These are phyloP conservation scores for Leptodactylus fuscus DNA, from an alignment of 2,113 vertebrate genomes.

Conservation along the genomic window DNA sequence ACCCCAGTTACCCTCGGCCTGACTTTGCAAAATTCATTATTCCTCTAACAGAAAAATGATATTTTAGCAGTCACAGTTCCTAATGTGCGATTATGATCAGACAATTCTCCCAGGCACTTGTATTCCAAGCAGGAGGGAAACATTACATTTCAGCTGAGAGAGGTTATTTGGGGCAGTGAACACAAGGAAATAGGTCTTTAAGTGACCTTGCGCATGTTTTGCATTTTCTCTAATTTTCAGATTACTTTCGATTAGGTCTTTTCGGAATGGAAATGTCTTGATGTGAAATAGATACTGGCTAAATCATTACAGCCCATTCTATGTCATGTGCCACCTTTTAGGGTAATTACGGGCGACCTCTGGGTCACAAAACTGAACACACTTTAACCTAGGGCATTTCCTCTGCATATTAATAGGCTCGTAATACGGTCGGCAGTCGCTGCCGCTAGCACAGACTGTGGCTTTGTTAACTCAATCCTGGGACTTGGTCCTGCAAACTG, in stretches of 20 bases:
- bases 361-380: conserved; percentile 85
- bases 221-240: conserved; percentile 86
- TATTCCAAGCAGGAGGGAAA: conserved; percentile 73
- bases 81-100: conserved; percentile 68
- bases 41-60: conserved; percentile 62
- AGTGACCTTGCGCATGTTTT: conserved; percentile 79
- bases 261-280: conserved; percentile 78
- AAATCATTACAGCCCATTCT: conserved; percentile 93
- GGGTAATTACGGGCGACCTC: conserved; percentile 85
- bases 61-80: conserved; percentile 70
- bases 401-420: conserved; percentile 82
- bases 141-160: conserved; percentile 70
- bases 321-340: conserved; percentile 88
- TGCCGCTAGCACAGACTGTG: conserved; percentile 67
- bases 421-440: conserved; percentile 68
- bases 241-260: conserved; percentile 84
- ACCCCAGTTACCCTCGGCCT: background rate
- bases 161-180: conserved; percentile 75
- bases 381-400: conserved; percentile 88
- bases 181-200: conserved; percentile 82
- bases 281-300: conserved; percentile 96
- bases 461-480: conserved; percentile 64
- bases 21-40: conserved; percentile 60
- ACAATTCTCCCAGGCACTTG: conserved; percentile 66
- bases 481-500: conserved; percentile 55